phyloP scores from a whole-genome alignment of 2,888 invertebrate genomes.

The Volucella inanis region DNA sequence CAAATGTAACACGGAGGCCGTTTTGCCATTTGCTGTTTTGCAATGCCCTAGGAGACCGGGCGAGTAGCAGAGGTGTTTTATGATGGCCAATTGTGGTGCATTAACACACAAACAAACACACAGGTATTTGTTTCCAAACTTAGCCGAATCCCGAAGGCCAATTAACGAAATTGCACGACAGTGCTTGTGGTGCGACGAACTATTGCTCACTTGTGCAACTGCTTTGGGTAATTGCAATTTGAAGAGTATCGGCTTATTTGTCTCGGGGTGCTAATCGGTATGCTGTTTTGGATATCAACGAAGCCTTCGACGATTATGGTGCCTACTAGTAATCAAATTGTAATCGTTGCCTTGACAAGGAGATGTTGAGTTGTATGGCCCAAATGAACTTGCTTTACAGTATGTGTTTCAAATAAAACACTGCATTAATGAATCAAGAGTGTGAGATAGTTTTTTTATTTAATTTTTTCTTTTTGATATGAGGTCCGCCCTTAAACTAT shows the following conservation, averaged over 20 bases:
- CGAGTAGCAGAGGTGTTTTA: slow-evolving; percentile 30
- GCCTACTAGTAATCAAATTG: slow-evolving; percentile 30
- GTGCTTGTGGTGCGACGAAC: slow-evolving; percentile 37
- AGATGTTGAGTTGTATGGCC: background rate
- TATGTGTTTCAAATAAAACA: slow-evolving; percentile 26
- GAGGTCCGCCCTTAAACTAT: slow-evolving; percentile 32
- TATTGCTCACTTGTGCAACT: slow-evolving; percentile 60
- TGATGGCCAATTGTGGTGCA: slow-evolving; percentile 32
- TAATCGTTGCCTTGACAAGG: slow-evolving; percentile 32
- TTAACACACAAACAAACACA: slow-evolving; percentile 31
- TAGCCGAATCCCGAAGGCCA: slow-evolving; percentile 59
- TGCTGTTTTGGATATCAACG: slow-evolving; percentile 60
- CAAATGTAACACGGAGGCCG: slow-evolving; percentile 28
- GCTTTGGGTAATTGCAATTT: slow-evolving; percentile 57
- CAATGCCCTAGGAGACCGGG: slow-evolving; percentile 7
- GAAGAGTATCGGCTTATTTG: slow-evolving; percentile 65
- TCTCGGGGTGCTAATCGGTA: slow-evolving; percentile 46
- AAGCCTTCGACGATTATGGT: slow-evolving; percentile 28
- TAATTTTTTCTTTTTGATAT: background rate
- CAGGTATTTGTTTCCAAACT: slow-evolving; percentile 40
- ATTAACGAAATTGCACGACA: slow-evolving; percentile 66
- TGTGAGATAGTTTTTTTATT: slow-evolving; percentile 3
- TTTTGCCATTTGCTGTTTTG: slow-evolving; percentile 40
- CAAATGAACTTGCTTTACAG: slow-evolving; percentile 36
- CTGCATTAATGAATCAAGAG: slow-evolving; percentile 37